Evolutionary conservation across 2,113 vertebrate species (phyloP), one percentile per base, ranked within the genome.

Genomic region (Pao palembangensis): DNA sequence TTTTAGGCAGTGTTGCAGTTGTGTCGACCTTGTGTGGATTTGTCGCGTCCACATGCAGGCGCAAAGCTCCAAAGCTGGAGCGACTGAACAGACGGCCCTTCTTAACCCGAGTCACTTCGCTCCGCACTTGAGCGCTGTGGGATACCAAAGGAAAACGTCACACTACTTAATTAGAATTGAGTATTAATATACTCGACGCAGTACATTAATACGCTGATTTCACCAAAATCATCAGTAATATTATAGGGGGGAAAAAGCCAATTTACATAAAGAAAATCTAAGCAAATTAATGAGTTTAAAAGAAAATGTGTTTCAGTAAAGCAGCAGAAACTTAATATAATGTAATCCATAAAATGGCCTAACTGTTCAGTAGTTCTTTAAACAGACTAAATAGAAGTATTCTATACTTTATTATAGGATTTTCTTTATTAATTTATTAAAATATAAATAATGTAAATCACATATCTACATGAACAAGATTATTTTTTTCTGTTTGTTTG

Each of bases 1-100:
- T 66, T 59, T 76, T 64, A 70, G 69, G 58, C 21, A 19, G 42
- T 58, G 67, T 73, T 65, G 54, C 61, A 61, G 61, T 70, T 71
- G 73, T 64, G 63, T 77, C 84, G 84, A 88, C 87, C 84, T 86
- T 85, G 79, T 74, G 76, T 5, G 60, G 80, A 65, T 63, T 83
- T 64, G 51, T 56, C 58, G 0, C 68, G 81, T 79, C 70, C 75
- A 83, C 82, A 82, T 78, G 74, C 72, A 80, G 76, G 75, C 83
- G 73, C 79, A 78, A 47, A 66, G 67, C 54, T 59, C 63, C 28
- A 67, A 46, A 69, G 62, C 53, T 65, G 51, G 41, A 43, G 55
- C 60, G 25, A 34, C 43, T 51, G 62, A 64, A 56, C 11, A 68
- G 64, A 51, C 55, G 64, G 68, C 56, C 28, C 62, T 71, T 50